phyloP scores from a whole-genome alignment of 2,888 invertebrate species.

The Tanytarsus gracilentus region DNA sequence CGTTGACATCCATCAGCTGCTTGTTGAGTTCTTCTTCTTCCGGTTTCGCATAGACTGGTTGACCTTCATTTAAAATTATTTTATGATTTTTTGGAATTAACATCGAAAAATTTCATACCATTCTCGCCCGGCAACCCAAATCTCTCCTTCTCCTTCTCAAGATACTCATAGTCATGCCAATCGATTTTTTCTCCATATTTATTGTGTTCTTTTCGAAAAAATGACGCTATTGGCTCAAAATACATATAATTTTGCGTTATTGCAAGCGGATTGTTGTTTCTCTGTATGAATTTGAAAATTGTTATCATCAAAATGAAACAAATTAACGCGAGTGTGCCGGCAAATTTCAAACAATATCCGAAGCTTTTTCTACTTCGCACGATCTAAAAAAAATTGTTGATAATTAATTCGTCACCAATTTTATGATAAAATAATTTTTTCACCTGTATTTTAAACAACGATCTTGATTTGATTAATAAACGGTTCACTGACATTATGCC shows the following conservation, averaged over 20 bases:
- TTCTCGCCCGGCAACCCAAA: conserved; percentile 19
- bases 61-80: too few species aligned
- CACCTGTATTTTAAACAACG: conserved; percentile 1
- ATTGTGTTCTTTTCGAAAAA: conserved; percentile 8
- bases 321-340: background rate
- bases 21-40: conserved; percentile 14
- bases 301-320: background rate
- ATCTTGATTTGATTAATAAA: background rate
- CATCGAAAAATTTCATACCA: too few species aligned
- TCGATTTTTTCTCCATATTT: conserved; percentile 1
- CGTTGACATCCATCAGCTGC: conserved; percentile 14
- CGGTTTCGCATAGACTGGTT: conserved; percentile 5
- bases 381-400: background rate
- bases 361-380: background rate
- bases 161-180: conserved; percentile 18
- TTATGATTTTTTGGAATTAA: too few species aligned
- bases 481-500: conserved; percentile 11
- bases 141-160: conserved; percentile 7
- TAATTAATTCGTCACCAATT: background rate
- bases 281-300: conserved; percentile 7
- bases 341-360: conserved; percentile 5
- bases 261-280: conserved; percentile 16
- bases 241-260: conserved; percentile 20
- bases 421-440: background rate
- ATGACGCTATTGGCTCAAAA: conserved; percentile 15